Evolutionary conservation across 1,140 invertebrate species (phyloP), one percentile per base, ranked within the genome.

Genomic region (Orchestia grillus): DNA sequence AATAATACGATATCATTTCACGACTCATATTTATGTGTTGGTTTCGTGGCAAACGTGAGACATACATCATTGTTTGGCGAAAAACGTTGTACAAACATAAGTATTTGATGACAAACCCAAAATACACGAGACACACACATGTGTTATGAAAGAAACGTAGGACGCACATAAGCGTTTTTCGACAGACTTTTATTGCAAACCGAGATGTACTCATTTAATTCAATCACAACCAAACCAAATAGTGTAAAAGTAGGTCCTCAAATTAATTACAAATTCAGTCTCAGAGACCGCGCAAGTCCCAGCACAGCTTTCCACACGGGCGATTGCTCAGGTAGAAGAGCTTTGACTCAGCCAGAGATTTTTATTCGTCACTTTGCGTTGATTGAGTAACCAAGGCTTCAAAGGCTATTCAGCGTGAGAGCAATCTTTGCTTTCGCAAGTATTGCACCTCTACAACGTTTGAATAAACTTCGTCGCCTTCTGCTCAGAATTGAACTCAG

Each of bases 381-480:
- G 28, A 77, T 77, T 77, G 62, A 77, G 62, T 77, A 77, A 77
- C 62, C 62, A 23, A 77, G 28, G 62, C 28, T 77, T 77, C 62
- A 77, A 77, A 15, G 62, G 62, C 62, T 28, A 77, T 77, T 77
- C 62, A 77, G 62, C 62, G 11, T 77, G 62, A 19, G 62, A 77
- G 62, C 28, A 77, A 77, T 77, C 62, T 77, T 77, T 77, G 62
- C 11, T 36, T 36, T 77, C 28, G 62, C 62, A 23, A 8, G 62
- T 77, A 77, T 77, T 77, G 62, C 62, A 77, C 62, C 62, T 77
- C 62, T 77, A 77, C 62, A 77, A 77, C 62, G 36, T 77, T 77
- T 77, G 62, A 77, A 77, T 77, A 77, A 77, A 77, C 28, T 28
- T 53, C 62, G 62, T 77, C 62, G 62, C 28, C 62, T 53, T 53